These are phyloP conservation scores for Petrocephalus microphthalmus DNA, from an alignment of 2,113 vertebrate genomes.

Conservation along the genomic window DNA sequence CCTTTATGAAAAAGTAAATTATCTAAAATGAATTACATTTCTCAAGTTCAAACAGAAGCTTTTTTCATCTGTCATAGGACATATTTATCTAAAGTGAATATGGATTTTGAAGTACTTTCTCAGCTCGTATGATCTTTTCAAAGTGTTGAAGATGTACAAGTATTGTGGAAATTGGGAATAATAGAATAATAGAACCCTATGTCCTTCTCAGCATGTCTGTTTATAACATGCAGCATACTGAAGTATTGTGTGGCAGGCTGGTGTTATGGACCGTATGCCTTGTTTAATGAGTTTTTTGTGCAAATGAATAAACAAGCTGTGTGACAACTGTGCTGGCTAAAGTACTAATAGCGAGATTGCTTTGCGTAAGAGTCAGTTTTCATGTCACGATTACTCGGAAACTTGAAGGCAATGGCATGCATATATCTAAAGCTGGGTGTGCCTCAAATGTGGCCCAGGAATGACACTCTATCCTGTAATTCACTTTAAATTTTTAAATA, in stretches of 20 bases:
- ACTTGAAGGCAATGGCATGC: background rate
- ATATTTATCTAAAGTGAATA: conserved; percentile 27
- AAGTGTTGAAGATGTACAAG: conserved; percentile 17
- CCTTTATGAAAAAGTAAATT: conserved; percentile 22
- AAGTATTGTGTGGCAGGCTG: background rate
- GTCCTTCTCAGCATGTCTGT: background rate
- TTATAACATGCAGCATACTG: background rate
- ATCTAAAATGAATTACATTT: conserved; percentile 20
- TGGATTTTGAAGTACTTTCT: conserved; percentile 30
- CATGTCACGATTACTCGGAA: background rate
- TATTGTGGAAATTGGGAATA: background rate
- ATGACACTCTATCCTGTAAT: background rate
- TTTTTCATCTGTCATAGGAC: background rate
- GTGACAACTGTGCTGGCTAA: background rate
- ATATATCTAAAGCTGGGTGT: conserved; percentile 15
- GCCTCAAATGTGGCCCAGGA: background rate
- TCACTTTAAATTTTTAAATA: background rate
- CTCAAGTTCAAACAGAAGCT: conserved; percentile 13
- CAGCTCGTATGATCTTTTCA: conserved; percentile 28
- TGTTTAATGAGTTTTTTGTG: background rate
- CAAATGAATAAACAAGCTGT: conserved; percentile 1
- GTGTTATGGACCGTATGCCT: background rate
- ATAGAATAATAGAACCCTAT: background rate
- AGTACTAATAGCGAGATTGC: background rate
- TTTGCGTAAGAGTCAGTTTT: background rate